These are phyloP conservation scores for Pseudorhombus dupliciocellatus DNA, from an alignment of 2,113 vertebrate genomes.

Conservation along the genomic window DNA sequence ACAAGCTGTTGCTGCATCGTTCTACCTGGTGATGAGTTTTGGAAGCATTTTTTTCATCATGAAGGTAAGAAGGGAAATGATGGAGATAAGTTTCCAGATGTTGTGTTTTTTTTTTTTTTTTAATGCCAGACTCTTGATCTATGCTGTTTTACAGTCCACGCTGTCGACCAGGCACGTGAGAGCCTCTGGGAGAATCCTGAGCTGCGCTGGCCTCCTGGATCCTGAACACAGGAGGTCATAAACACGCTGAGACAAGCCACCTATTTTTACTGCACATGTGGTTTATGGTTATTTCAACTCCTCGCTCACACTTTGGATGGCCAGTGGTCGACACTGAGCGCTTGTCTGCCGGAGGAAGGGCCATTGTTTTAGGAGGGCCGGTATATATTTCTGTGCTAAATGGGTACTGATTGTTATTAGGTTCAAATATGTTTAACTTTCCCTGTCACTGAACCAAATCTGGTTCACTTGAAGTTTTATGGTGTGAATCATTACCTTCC, in stretches of 20 bases:
- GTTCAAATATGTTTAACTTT: no score
- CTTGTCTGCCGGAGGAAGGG: neutral
- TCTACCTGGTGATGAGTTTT: neutral
- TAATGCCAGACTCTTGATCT: neutral
- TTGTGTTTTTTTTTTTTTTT: no score
- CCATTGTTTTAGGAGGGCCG: neutral
- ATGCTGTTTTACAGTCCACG: neutral
- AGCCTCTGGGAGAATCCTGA: slow-evolving; percentile 1
- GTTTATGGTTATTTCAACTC: slow-evolving; percentile 38
- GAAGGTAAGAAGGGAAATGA: neutral
- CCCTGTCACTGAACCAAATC: neutral
- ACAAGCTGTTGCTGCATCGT: neutral
- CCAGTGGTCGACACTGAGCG: slow-evolving; percentile 15
- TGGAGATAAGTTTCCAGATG: no score
- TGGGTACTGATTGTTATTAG: neutral
- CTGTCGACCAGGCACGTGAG: slow-evolving; percentile 12
- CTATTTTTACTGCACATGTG: slow-evolving; percentile 64
- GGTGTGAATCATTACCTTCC: no score
- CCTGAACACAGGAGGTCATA: slow-evolving; percentile 43
- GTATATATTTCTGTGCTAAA: no score
- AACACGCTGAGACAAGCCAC: slow-evolving; percentile 58
- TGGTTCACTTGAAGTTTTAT: neutral
- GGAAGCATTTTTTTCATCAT: neutral
- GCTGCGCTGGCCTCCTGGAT: slow-evolving; percentile 32
- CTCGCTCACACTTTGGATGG: slow-evolving; percentile 42